Base-by-base conservation (phyloP, 1,140 invertebrate genomes). In the Heterodera carotae region DNA sequence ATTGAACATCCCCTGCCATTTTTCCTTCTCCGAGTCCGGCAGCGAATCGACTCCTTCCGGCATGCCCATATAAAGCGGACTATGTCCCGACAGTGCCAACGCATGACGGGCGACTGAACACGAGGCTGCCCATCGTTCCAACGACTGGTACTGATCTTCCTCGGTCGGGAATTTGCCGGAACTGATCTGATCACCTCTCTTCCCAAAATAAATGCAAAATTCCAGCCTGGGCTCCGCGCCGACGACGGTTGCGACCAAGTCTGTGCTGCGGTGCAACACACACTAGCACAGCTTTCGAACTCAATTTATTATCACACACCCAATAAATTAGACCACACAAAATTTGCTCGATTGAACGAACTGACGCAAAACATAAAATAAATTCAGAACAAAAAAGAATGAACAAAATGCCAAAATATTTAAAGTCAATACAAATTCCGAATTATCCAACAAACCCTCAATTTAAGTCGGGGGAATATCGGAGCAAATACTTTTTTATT, bases 181-280 rank as follows among this genome's bases (percentile, higher is more conserved):
- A 0, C 31, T 31, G 15, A 71, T 25, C 4, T 31, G 18, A 27
- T 71, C 69, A 18, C 33, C 33, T 18, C 56, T 36, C 2, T 39
- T 59, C 3, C 69, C 69, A 15, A 48, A 22, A 48, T 53, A 71
- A 3, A 71, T 43, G 56, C 33, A 36, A 39, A 71, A 43, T 22
- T 71, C 66, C n/a, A 27, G 3, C 18, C 8, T n/a, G 0, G 60
- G 33, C 33, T 76, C 25, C 2, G 56, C 75, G 22, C 34, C 31
- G 18, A 71, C 48, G 5, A 76, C 33, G 27, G 64, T 33, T 25
- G 75, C 15, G 2, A 60, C 64, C 59, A 75, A 62, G 43, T 31
- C 12, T 39, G 69, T 39, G 33, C 43, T 22, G 34, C 36, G 6
- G 39, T 43, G 39, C 39, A 43, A 43, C 39, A 12, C 39, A 6